These are phyloP conservation scores for Dasysyrphus albostriatus DNA, from an alignment of 2,888 invertebrate species.

Conservation along the genomic window DNA sequence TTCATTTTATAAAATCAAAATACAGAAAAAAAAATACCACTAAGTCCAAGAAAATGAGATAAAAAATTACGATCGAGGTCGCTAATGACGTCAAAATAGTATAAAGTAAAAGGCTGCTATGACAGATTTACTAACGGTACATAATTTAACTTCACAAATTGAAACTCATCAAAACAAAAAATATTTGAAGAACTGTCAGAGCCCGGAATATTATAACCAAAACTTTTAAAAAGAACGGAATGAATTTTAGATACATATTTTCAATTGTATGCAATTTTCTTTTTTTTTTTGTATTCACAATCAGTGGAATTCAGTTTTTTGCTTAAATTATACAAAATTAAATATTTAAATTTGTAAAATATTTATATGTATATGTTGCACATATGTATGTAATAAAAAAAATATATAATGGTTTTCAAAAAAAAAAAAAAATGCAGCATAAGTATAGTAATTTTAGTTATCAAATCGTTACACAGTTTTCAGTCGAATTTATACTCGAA, in stretches of 20 bases:
- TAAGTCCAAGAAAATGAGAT: no score
- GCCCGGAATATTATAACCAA: background rate
- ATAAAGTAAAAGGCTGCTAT: no score
- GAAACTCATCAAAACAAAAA: no score
- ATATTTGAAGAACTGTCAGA: no score
- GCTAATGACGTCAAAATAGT: no score
- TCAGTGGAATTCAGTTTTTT: background rate
- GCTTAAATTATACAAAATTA: background rate
- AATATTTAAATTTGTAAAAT: conserved; percentile 2
- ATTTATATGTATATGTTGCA: background rate
- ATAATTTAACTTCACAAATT: no score
- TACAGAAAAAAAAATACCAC: no score
- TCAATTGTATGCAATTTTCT: background rate
- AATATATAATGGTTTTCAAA: background rate
- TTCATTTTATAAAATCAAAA: no score
- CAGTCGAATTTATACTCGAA: conserved; percentile 8
- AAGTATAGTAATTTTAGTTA: background rate
- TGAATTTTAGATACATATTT: background rate
- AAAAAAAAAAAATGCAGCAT: background rate
- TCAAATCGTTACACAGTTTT: conserved; percentile 3
- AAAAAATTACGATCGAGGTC: no score
- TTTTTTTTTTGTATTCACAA: background rate
- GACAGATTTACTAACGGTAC: no score
- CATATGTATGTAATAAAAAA: no score
- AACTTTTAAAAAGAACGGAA: background rate